Percentiles rank a stretch among this genome's conserved stretches.
These are phyloP conservation scores for Indicator maculatus DNA, from an alignment of 2,113 vertebrate species.

Conservation along the genomic window DNA sequence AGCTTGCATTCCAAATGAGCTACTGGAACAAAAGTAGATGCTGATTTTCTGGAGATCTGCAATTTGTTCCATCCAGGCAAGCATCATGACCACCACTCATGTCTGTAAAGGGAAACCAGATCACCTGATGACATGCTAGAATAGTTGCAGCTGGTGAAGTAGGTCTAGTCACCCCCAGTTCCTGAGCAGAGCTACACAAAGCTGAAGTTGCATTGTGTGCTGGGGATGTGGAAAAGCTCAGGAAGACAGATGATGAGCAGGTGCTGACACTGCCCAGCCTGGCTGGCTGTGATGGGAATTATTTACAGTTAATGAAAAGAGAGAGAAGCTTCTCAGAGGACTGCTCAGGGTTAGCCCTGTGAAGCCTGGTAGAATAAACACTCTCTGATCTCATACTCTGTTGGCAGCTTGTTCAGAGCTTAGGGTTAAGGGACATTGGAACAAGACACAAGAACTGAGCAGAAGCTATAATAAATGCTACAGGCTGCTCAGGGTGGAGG, in stretches of 20 bases:
- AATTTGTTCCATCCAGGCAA: neutral
- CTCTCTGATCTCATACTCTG: neutral
- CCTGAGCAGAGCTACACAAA: neutral
- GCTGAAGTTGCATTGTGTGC: neutral
- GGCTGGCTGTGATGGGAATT: neutral
- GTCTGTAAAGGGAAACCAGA: neutral
- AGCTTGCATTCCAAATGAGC: slow-evolving; percentile 50
- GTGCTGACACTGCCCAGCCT: neutral
- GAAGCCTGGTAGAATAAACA: neutral
- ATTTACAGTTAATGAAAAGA: neutral
- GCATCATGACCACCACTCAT: neutral
- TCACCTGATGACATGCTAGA: neutral
- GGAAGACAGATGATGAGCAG: neutral
- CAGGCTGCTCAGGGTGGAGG: neutral
- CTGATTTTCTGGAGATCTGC: slow-evolving; percentile 1
- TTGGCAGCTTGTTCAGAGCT: neutral
- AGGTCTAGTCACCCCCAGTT: neutral
- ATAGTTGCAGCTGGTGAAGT: neutral
- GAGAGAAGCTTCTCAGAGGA: neutral
- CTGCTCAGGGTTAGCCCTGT: neutral
- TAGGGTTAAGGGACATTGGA: neutral
- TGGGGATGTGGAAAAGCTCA: neutral
- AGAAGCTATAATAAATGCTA: neutral
- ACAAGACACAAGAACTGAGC: neutral
- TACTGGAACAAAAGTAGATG: slow-evolving; percentile 26